These are phyloP conservation scores for Lissonota sp. DNA, from an alignment of 2,888 invertebrate species.

Conservation along the genomic window DNA sequence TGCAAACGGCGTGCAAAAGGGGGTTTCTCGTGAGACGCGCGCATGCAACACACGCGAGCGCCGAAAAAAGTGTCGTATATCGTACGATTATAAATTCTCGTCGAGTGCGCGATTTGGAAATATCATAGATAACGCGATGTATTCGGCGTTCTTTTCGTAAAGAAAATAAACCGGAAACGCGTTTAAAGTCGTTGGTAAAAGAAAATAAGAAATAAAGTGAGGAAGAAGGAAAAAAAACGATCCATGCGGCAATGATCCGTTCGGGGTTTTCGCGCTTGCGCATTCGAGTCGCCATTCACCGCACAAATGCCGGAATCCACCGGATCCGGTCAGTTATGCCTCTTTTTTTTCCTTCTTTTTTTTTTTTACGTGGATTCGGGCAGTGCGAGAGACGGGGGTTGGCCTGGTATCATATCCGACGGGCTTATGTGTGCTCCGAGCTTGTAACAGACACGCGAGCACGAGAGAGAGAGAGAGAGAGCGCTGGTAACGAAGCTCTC, in stretches of 20 bases:
- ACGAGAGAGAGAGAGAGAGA: constrained; percentile 9
- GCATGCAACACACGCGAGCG: not conserved
- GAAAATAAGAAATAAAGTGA: constrained; percentile 43
- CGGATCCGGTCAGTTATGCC: constrained; percentile 28
- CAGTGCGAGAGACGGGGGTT: constrained; percentile 23
- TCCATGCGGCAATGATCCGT: constrained; percentile 49
- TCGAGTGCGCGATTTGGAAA: not conserved
- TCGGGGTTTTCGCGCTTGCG: constrained; percentile 53
- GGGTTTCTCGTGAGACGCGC: not conserved
- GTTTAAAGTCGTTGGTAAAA: not conserved
- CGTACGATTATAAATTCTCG: not conserved
- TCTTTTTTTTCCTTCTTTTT: not conserved
- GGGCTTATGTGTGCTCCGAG: constrained; percentile 31
- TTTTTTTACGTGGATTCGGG: constrained; percentile 47
- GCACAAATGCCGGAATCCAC: constrained; percentile 28
- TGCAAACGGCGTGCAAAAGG: not conserved
- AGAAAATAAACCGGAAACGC: not conserved
- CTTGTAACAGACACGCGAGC: constrained; percentile 29
- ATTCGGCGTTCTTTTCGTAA: not conserved
- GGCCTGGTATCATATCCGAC: constrained; percentile 4
- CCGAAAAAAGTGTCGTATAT: not conserved
- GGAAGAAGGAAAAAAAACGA: constrained; percentile 20
- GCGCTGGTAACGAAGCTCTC: constrained; percentile 60
- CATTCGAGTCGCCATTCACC: not conserved
- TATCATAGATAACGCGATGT: not conserved